Percentiles rank a stretch among this genome's conserved stretches.
These are phyloP conservation scores for Bolinopsis microptera DNA, from an alignment of 37 sponge, comb jelly and placozoan genomes.

Conservation along the genomic window DNA sequence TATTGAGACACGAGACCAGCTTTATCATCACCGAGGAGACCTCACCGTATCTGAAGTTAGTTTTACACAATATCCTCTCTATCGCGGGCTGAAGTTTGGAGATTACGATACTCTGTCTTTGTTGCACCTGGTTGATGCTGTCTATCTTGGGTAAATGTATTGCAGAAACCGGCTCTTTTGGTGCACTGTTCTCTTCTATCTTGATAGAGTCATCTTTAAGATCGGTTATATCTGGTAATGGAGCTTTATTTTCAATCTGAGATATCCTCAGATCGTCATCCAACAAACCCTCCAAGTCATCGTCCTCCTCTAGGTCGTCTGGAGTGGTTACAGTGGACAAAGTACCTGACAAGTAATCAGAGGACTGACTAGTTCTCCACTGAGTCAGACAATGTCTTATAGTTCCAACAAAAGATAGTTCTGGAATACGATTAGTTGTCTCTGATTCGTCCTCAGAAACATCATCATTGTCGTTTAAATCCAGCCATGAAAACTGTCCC, in stretches of 20 bases:
- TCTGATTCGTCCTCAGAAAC: not conserved
- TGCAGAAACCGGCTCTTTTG: not conserved
- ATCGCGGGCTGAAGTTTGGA: not conserved
- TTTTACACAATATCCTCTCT: not conserved
- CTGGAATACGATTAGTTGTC: not conserved
- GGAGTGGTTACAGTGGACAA: not conserved
- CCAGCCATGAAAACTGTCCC: slow-evolving; percentile 17
- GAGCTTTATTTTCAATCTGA: not conserved
- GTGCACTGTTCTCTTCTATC: not conserved
- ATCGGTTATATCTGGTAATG: not conserved
- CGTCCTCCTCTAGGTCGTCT: not conserved
- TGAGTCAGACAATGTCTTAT: not conserved
- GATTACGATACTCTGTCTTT: not conserved
- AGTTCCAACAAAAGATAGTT: not conserved
- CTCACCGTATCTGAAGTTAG: not conserved
- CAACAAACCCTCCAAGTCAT: not conserved
- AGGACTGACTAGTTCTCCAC: not conserved
- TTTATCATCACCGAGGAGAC: not conserved
- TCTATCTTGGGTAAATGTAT: slow-evolving; percentile 11
- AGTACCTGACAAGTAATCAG: not conserved
- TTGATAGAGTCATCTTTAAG: not conserved
- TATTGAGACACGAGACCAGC: not conserved
- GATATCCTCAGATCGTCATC: slow-evolving; percentile 38
- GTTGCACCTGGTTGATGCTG: slow-evolving; percentile 11
- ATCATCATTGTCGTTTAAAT: not conserved